Conservation (phyloP, 2,888 invertebrate species). For the Drosophila percnosoma region DNA sequence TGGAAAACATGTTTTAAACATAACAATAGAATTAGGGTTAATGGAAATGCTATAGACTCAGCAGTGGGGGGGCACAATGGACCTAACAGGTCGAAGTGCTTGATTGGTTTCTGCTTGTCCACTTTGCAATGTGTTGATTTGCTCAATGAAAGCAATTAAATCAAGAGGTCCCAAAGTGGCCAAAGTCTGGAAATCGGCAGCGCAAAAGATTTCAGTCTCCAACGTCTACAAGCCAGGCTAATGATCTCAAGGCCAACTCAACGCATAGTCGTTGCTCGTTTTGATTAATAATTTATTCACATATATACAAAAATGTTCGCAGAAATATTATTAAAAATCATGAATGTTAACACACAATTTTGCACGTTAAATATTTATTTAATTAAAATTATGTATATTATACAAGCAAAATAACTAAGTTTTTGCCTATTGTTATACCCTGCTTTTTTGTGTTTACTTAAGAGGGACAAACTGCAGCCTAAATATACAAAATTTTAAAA, state of each 20-base stretch:
- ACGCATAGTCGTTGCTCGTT: constrained; percentile 12
- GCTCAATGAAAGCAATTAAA: constrained; percentile 77
- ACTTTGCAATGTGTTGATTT: constrained; percentile 61
- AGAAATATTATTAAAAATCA: constrained; percentile 53
- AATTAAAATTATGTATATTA: constrained; percentile 49
- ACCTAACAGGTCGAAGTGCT: background rate
- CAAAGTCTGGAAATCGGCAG: constrained; percentile 32
- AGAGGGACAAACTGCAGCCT: background rate
- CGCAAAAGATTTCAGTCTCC: constrained; percentile 8
- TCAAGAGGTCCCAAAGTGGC: constrained; percentile 59
- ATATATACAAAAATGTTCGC: background rate
- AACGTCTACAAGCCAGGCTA: constrained; percentile 35
- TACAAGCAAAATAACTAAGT: constrained; percentile 16
- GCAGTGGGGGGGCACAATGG: background rate
- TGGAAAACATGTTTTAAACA: background rate
- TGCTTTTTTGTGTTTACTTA: background rate
- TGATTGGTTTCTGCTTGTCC: constrained; percentile 28
- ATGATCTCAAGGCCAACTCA: constrained; percentile 49
- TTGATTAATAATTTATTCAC: constrained; percentile 62
- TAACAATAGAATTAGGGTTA: background rate
- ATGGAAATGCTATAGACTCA: background rate
- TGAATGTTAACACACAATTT: constrained; percentile 53
- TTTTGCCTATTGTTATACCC: constrained; percentile 22
- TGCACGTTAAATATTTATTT: constrained; percentile 66
- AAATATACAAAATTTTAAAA: no score